Conservation (phyloP, 2,113 vertebrate genomes). For the Poecilia latipinna region DNA sequence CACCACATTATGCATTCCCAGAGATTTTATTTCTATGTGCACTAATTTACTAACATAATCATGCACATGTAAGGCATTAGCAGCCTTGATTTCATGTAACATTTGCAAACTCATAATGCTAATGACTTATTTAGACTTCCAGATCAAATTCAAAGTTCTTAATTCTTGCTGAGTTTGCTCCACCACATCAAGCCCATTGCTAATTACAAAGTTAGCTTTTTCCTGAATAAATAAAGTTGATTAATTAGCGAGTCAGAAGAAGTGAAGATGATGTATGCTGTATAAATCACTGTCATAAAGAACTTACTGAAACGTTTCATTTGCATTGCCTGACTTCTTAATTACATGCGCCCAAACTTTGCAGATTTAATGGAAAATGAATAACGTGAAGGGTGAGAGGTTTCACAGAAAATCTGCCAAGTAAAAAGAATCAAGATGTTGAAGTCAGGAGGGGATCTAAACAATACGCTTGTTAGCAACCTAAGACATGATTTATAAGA, state of each 20-base stretch:
- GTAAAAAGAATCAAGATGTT: constrained; percentile 35
- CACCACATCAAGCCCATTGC: constrained; percentile 71
- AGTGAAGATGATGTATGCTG: constrained; percentile 80
- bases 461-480: constrained; percentile 14
- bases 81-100: constrained; percentile 55
- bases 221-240: constrained; percentile 82
- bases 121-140: constrained; percentile 68
- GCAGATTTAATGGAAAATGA: constrained; percentile 66
- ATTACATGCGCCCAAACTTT: constrained; percentile 74
- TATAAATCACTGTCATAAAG: constrained; percentile 80
- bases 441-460: constrained; percentile 6
- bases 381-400: constrained; percentile 64
- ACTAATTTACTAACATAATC: constrained; percentile 64
- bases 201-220: constrained; percentile 78
- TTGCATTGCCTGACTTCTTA: constrained; percentile 75
- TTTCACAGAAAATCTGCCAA: constrained; percentile 40
- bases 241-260: constrained; percentile 83
- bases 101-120: constrained; percentile 61
- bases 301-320: constrained; percentile 76
- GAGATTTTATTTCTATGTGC: constrained; percentile 41
- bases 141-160: constrained; percentile 59
- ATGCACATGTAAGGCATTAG: constrained; percentile 47
- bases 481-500: constrained; percentile 14
- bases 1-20: constrained; percentile 23
- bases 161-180: constrained; percentile 61